These are phyloP conservation scores for Gymnarchus niloticus DNA, from an alignment of 2,113 vertebrate species.

Conservation along the genomic window DNA sequence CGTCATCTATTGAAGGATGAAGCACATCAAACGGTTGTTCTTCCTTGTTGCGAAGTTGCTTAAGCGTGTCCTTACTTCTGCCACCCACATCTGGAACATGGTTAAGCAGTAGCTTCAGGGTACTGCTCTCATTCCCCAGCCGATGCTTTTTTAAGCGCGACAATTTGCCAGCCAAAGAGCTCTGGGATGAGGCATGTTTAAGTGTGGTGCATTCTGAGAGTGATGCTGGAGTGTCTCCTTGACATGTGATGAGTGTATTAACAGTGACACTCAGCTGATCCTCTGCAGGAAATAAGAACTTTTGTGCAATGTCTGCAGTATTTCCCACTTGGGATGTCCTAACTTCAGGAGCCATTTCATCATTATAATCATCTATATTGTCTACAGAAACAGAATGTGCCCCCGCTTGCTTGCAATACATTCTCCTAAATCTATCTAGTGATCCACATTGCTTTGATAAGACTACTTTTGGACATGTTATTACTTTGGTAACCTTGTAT, in stretches of 20 bases:
- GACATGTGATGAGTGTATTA: not conserved
- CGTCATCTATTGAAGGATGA: not conserved
- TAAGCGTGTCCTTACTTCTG: not conserved
- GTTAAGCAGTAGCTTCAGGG: constrained; percentile 15
- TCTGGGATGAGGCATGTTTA: constrained; percentile 31
- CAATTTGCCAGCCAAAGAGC: constrained; percentile 77
- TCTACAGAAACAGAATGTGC: constrained; percentile 10
- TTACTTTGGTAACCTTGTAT: constrained; percentile 43
- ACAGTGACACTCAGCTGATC: not conserved
- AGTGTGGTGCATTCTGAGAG: constrained; percentile 42
- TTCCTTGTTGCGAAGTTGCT: constrained; percentile 25
- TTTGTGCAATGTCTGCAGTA: not conserved
- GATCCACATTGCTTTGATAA: constrained; percentile 64
- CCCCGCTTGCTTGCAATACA: constrained; percentile 56
- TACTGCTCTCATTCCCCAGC: constrained; percentile 30
- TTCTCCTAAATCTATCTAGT: constrained; percentile 81
- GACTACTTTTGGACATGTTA: constrained; percentile 49
- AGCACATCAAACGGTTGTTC: not conserved
- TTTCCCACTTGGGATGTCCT: not conserved
- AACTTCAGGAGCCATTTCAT: not conserved
- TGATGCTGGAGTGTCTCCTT: constrained; percentile 31
- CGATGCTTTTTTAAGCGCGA: constrained; percentile 61
- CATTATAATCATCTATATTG: not conserved
- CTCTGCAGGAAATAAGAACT: not conserved
- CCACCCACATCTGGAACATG: not conserved